Conservation (phyloP, 2,113 vertebrate genomes). For the Calyptommatus sinebrachiatus region DNA sequence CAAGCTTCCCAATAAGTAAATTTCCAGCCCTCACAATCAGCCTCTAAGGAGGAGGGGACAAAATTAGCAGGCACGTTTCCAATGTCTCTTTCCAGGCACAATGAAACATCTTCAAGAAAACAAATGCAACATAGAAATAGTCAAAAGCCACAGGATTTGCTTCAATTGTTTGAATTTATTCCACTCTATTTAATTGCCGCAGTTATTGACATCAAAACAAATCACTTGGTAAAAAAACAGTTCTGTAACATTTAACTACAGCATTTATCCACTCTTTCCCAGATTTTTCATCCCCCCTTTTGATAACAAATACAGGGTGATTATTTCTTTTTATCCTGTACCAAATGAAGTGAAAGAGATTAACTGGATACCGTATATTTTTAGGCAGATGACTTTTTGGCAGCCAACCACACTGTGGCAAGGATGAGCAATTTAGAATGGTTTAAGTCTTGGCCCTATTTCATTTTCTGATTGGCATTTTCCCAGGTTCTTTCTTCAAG, state of each 20-base stretch:
- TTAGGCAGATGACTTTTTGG: background rate
- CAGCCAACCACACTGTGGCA: background rate
- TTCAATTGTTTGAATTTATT: constrained; percentile 3
- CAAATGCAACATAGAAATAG: background rate
- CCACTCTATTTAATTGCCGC: background rate
- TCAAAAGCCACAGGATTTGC: background rate
- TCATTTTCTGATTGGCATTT: background rate
- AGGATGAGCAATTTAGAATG: no score
- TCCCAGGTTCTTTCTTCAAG: background rate
- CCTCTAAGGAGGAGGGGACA: no score
- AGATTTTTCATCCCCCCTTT: background rate
- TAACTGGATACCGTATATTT: background rate
- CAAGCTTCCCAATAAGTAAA: no score
- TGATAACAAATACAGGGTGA: background rate
- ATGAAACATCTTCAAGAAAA: no score
- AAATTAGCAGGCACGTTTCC: no score
- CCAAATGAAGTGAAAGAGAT: background rate
- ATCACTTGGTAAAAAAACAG: background rate
- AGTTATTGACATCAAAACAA: background rate
- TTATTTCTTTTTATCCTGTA: background rate
- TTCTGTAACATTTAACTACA: background rate
- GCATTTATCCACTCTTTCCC: background rate
- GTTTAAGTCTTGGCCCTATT: background rate
- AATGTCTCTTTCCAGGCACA: no score
- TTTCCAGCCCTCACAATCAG: no score